Evolutionary conservation across 2,113 vertebrate genomes (phyloP), one percentile per base, ranked within the genome.

Genomic region (Oreochromis aureus): DNA sequence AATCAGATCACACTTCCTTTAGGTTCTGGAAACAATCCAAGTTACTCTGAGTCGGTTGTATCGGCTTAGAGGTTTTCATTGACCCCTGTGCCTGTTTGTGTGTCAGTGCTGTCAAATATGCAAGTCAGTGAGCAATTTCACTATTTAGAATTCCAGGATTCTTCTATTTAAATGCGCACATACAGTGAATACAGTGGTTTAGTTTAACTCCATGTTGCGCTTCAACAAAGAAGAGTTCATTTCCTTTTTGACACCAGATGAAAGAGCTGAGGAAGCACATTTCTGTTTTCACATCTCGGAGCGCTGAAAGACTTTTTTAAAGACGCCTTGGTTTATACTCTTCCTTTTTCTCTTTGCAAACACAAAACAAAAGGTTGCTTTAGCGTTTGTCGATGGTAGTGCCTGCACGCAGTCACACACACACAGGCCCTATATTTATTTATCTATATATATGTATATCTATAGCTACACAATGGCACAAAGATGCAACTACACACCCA

Each of bases 221-320:
- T 63, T 36, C 59, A 11, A 36, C 32, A 63, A 10, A 63, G 10
- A 10, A 24, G 8, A 30, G 41, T 51, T 78, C 27, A 32, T n/a
- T 78, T 78, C 46, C 46, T 51, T 19, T 51, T 51, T 78, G 10
- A 51, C 71, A 51, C 10, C 34, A 27, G 39, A 66, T 69, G 55
- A 90, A 87, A 82, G 15, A 58, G 16, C 32, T 10, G 51, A 80
- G 30, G 55, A 78, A 87, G 59, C 5, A 6, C 19, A 22, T 19
- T 4, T 54, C 27, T 11, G 10, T 3, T 18, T 10, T 76, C 39
- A 46, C 22, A 1, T 11, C 11, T 41, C n/a, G 2, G 6, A 5
- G 10, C 0, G 7, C 11, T 41, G 36, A 56, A 8, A 61, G 4
- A 16, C 22, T 51, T 78, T 61, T 78, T 53, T 16, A 44, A 24